Percentiles rank a stretch among this genome's conserved stretches.
phyloP scores from a whole-genome alignment of 1,140 invertebrate genomes.

The Schlechtendalia chinensis region DNA sequence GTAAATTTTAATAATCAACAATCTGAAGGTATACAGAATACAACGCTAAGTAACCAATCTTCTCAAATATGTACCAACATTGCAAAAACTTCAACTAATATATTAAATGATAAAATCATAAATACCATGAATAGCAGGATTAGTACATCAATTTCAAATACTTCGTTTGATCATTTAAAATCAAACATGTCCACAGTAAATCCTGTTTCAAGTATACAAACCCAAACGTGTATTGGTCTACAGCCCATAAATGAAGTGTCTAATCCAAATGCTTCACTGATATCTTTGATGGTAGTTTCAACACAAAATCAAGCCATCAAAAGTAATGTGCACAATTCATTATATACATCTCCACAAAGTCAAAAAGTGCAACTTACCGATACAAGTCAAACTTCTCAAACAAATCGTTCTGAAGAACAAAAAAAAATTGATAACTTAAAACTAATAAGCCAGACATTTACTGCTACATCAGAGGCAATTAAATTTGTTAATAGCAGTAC shows the following conservation, averaged over 20 bases:
- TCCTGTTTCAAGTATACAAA: slow-evolving; percentile 34
- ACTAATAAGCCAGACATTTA: slow-evolving; percentile 42
- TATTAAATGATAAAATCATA: slow-evolving; percentile 8
- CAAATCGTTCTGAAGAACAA: slow-evolving; percentile 28
- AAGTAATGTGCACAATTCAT: slow-evolving; percentile 3
- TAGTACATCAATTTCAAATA: not conserved
- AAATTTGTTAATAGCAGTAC: slow-evolving; percentile 42
- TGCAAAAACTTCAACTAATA: not conserved
- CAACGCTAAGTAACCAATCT: not conserved
- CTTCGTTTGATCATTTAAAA: slow-evolving; percentile 16
- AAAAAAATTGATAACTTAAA: slow-evolving; percentile 36
- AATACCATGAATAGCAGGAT: not conserved
- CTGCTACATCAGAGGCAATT: slow-evolving; percentile 40
- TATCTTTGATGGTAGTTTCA: slow-evolving; percentile 37
- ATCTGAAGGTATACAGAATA: not conserved
- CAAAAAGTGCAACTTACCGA: not conserved
- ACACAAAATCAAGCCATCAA: slow-evolving; percentile 40
- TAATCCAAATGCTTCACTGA: slow-evolving; percentile 23
- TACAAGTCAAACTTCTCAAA: not conserved
- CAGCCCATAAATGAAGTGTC: not conserved
- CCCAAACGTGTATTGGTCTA: slow-evolving; percentile 23
- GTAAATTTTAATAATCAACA: slow-evolving; percentile 16
- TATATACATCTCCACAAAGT: slow-evolving; percentile 7
- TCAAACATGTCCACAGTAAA: not conserved
- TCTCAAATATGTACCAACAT: slow-evolving; percentile 7